Evolutionary conservation across 2,113 vertebrate genomes (phyloP).

Genomic region (Mus pahari): DNA sequence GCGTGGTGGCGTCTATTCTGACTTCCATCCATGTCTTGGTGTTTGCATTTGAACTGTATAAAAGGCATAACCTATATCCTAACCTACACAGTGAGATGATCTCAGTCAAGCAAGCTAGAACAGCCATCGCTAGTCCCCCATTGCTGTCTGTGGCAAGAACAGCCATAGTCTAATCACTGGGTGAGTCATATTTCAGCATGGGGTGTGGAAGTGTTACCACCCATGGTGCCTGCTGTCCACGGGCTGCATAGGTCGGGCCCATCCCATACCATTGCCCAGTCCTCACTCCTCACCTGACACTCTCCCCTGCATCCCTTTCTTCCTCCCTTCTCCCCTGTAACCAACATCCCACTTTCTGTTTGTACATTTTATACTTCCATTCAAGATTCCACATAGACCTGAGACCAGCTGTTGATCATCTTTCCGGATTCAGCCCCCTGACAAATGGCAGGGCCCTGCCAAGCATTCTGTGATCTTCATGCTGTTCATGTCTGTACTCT

Average conservation of each 20-base stretch:
- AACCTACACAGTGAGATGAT: too few relatives aligned
- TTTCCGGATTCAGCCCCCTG: neutral
- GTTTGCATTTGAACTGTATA: neutral
- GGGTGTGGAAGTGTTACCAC: neutral
- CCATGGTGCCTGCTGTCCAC: neutral
- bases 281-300: too few relatives aligned
- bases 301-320: neutral
- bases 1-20: neutral
- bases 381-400: too few relatives aligned
- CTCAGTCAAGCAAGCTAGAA: neutral
- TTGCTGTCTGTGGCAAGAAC: neutral
- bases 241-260: fast-evolving
- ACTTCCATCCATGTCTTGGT: neutral
- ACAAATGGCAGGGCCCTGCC: neutral
- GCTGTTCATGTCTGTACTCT: too few relatives aligned
- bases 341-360: too few relatives aligned
- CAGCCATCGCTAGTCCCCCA: too few relatives aligned
- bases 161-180: neutral
- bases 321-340: neutral
- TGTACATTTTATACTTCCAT: neutral
- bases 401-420: neutral
- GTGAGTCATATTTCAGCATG: neutral
- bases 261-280: neutral
- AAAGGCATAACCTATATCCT: neutral
- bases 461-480: too few relatives aligned